A percentile compares a stretch with the other conserved stretches of the same genome.
Conservation (phyloP, 2,888 invertebrate species). For the Callyntrura sp. region DNA sequence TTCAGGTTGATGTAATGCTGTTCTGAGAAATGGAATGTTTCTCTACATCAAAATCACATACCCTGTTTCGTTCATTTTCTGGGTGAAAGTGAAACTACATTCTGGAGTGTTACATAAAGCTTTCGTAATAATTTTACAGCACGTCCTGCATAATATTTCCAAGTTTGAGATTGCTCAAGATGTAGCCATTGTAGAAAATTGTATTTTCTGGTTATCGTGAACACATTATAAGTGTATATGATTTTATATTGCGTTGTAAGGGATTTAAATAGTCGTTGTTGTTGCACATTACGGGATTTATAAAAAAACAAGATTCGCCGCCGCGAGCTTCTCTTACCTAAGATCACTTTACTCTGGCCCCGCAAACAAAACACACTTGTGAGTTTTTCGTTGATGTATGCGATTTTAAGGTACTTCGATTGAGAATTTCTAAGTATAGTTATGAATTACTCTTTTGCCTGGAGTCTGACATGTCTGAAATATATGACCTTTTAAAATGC, state of each 20-base stretch:
- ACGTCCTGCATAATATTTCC: background rate
- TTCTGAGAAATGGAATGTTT: background rate
- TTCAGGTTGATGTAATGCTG: background rate
- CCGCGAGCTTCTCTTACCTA: too few relatives aligned
- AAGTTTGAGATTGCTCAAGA: too few relatives aligned
- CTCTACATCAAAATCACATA: background rate
- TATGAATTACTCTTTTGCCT: too few relatives aligned
- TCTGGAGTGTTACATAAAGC: background rate
- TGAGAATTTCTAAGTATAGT: background rate
- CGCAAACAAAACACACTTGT: conserved; percentile 18
- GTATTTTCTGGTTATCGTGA: too few relatives aligned
- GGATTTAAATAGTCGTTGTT: too few relatives aligned
- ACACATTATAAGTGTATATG: too few relatives aligned
- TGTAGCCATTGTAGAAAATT: too few relatives aligned
- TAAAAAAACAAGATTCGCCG: too few relatives aligned
- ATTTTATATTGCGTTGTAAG: too few relatives aligned
- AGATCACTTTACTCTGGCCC: too few relatives aligned
- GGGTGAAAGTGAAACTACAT: background rate
- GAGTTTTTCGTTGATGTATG: background rate
- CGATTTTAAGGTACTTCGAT: background rate
- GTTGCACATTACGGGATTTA: too few relatives aligned
- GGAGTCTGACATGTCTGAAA: background rate
- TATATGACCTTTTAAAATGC: background rate
- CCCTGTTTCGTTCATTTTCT: conserved; percentile 34
- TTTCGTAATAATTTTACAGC: conserved; percentile 1